Percentiles rank a stretch among this genome's conserved stretches.
Conservation (phyloP, 1,140 invertebrate species). For the Neodiprion fabricii region DNA sequence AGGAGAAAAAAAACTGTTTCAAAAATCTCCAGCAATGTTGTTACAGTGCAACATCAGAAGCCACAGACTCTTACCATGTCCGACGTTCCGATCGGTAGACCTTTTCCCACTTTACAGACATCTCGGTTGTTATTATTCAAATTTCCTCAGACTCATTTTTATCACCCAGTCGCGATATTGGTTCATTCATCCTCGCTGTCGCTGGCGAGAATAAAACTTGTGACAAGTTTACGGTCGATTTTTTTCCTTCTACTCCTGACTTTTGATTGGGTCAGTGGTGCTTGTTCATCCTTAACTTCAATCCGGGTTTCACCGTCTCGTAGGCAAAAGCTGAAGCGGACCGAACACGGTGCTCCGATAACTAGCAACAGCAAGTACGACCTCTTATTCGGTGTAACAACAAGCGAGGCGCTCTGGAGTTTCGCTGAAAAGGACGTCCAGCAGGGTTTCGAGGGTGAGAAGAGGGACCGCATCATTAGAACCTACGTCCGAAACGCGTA, state of each 20-base stretch:
- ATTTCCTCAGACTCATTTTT: too few species aligned
- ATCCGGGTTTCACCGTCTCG: conserved; percentile 16
- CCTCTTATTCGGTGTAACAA: conserved; percentile 84
- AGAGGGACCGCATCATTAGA: conserved; percentile 89
- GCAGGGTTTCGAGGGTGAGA: conserved; percentile 87
- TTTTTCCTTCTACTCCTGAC: too few species aligned
- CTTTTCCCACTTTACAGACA: too few species aligned
- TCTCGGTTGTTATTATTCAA: too few species aligned
- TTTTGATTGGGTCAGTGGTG: too few species aligned
- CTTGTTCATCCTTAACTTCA: too few species aligned
- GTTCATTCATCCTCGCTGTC: too few species aligned
- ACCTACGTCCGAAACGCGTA: conserved; percentile 94
- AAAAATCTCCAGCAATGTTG: conserved; percentile 53
- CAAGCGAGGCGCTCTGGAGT: conserved; percentile 82
- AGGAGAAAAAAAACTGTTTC: conserved; percentile 63
- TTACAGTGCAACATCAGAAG: conserved; percentile 36
- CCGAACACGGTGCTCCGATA: conserved; percentile 57
- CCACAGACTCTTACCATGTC: too few species aligned
- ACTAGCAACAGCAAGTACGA: conserved; percentile 72
- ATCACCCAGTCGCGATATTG: too few species aligned
- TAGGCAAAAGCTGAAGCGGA: conserved; percentile 50
- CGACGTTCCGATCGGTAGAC: too few species aligned
- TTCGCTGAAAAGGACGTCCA: conserved; percentile 85
- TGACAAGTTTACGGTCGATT: too few species aligned
- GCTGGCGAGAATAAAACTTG: too few species aligned